Percentiles rank a stretch among this genome's conserved stretches.
Evolutionary conservation across 2,888 invertebrate genomes (phyloP).

Genomic region (Amblyjoppa proteus): DNA sequence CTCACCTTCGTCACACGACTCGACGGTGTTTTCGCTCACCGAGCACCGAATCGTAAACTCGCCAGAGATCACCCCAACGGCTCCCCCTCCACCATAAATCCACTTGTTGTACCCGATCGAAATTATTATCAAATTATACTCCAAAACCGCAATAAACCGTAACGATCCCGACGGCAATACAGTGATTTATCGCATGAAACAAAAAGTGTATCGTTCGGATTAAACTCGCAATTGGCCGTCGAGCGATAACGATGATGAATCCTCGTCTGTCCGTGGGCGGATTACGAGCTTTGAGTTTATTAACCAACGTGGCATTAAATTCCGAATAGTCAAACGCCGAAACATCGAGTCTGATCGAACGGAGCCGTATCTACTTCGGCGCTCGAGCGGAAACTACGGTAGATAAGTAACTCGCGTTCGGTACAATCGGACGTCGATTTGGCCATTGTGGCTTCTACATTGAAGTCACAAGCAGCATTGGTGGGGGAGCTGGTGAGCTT

Average conservation of each 20-base stretch:
- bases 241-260: conserved; percentile 14
- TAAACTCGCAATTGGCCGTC: conserved; percentile 29
- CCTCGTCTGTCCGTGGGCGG: neutral
- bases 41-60: conserved; percentile 44
- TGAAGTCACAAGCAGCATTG: neutral
- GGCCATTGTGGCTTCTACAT: conserved; percentile 26
- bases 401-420: conserved; percentile 49
- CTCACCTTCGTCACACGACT: neutral
- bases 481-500: conserved; percentile 52
- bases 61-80: conserved; percentile 40
- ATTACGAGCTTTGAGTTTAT: conserved; percentile 39
- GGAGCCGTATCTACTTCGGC: conserved; percentile 43
- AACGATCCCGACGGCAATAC: conserved; percentile 23
- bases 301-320: conserved; percentile 51
- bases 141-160: neutral
- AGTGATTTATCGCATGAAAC: conserved; percentile 26
- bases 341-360: conserved; percentile 29
- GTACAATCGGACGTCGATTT: conserved; percentile 47
- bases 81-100: neutral
- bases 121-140: conserved; percentile 6
- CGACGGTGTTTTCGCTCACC: conserved; percentile 50
- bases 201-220: conserved; percentile 25
- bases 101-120: neutral
- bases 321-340: conserved; percentile 26
- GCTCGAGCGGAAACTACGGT: conserved; percentile 23